These are phyloP conservation scores for Todus mexicanus DNA, from an alignment of 2,797 vertebrate species.

Conservation along the genomic window DNA sequence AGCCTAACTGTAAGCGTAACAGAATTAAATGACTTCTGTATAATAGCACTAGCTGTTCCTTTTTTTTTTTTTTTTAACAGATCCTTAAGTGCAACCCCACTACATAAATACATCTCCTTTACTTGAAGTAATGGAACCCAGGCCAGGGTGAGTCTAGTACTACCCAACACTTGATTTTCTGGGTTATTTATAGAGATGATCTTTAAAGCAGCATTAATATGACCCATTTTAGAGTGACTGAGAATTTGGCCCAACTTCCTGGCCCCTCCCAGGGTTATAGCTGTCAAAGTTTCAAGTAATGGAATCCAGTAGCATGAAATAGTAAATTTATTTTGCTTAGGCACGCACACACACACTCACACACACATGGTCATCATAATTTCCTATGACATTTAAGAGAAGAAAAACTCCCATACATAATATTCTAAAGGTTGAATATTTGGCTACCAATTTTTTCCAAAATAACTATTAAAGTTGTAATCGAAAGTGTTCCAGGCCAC, in stretches of 20 bases:
- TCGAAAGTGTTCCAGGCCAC: conserved; percentile 56
- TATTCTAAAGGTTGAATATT: conserved; percentile 64
- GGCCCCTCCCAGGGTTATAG: not conserved
- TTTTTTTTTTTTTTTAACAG: not conserved
- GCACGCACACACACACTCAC: not conserved
- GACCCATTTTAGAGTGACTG: conserved; percentile 35
- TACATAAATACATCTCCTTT: conserved; percentile 16
- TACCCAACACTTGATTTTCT: conserved; percentile 14
- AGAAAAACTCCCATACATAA: conserved; percentile 52
- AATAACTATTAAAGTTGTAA: conserved; percentile 63
- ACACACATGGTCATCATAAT: conserved; percentile 12
- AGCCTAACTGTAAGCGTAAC: not conserved
- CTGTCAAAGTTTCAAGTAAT: conserved; percentile 42
- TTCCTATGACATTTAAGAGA: conserved; percentile 65
- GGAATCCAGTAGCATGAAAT: conserved; percentile 46
- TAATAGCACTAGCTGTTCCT: not conserved
- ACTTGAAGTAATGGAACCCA: conserved; percentile 26
- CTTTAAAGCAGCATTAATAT: conserved; percentile 42
- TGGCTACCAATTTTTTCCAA: conserved; percentile 59
- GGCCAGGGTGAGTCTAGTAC: not conserved
- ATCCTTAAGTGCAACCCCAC: conserved; percentile 1
- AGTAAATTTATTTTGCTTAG: conserved; percentile 23
- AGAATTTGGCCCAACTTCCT: conserved; percentile 12
- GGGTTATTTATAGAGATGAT: conserved; percentile 17
- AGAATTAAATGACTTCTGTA: not conserved